These are phyloP conservation scores for Pristionchus entomophagus DNA, from an alignment of 2,888 invertebrate genomes.

Conservation along the genomic window DNA sequence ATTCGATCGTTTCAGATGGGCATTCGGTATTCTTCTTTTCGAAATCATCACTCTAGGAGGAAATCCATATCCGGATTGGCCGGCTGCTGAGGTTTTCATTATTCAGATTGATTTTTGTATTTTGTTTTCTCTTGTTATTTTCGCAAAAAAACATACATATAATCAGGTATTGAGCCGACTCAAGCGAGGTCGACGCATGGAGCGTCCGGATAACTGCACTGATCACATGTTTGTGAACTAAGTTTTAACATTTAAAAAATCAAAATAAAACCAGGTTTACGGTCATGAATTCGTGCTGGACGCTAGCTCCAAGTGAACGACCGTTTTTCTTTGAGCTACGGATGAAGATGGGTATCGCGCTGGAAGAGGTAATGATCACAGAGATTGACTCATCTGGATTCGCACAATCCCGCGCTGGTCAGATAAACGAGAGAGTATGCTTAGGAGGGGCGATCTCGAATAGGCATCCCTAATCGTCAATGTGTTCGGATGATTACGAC, in stretches of 20 bases:
- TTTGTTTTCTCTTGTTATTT: neutral
- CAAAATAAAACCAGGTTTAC: neutral
- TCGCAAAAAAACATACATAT: neutral
- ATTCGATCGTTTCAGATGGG: neutral
- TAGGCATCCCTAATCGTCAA: too few species aligned
- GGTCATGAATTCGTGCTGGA: neutral
- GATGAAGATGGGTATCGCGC: neutral
- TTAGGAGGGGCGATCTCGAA: too few species aligned
- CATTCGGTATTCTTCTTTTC: slow-evolving; percentile 28
- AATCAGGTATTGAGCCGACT: neutral
- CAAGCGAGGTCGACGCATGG: slow-evolving; percentile 10
- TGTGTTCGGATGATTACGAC: too few species aligned
- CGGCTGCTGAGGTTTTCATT: slow-evolving; percentile 7
- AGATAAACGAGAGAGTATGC: too few species aligned
- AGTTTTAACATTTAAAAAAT: neutral
- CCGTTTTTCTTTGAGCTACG: neutral
- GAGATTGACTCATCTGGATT: too few species aligned
- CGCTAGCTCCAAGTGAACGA: neutral
- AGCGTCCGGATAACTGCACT: slow-evolving; percentile 11
- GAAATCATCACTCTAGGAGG: slow-evolving; percentile 39
- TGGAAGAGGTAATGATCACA: slow-evolving; percentile 20
- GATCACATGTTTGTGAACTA: slow-evolving; percentile 43
- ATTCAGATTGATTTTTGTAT: too few species aligned
- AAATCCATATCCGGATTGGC: slow-evolving; percentile 37
- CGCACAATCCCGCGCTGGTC: too few species aligned